Evolutionary conservation across 2,113 vertebrate genomes (phyloP).

Genomic region (Cepphus grylle): DNA sequence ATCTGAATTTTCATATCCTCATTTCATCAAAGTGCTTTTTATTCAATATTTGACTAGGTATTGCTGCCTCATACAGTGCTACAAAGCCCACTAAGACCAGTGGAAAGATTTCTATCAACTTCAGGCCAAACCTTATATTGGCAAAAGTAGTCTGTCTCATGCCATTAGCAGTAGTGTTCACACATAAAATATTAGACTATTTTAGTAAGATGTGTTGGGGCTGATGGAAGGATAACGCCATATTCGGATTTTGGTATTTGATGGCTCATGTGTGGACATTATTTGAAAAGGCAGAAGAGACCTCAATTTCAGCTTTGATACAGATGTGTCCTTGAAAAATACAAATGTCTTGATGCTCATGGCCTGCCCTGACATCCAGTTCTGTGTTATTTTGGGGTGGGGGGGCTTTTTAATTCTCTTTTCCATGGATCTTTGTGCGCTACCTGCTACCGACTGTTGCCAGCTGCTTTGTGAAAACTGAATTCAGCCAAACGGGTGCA

Average conservation of each 20-base stretch:
- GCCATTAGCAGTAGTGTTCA: background rate
- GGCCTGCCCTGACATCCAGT: background rate
- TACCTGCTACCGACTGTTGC: background rate
- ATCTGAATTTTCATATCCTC: background rate
- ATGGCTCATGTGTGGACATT: fast-evolving
- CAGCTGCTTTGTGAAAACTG: background rate
- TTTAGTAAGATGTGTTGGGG: background rate
- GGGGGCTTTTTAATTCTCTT: background rate
- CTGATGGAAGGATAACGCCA: background rate
- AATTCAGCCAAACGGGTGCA: background rate
- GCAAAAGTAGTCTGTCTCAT: background rate
- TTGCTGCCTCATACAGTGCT: background rate
- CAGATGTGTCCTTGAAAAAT: background rate
- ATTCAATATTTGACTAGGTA: background rate
- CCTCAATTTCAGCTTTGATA: background rate
- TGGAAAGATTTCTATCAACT: background rate
- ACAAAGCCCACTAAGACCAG: background rate
- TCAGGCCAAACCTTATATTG: background rate
- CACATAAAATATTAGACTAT: background rate
- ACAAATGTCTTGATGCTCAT: background rate
- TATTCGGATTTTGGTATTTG: fast-evolving
- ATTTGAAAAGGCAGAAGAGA: background rate
- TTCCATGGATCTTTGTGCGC: background rate
- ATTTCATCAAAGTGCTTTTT: background rate
- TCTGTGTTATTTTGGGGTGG: no score